Base-by-base conservation (phyloP, 2,888 invertebrate species). In the Autographa gamma region DNA sequence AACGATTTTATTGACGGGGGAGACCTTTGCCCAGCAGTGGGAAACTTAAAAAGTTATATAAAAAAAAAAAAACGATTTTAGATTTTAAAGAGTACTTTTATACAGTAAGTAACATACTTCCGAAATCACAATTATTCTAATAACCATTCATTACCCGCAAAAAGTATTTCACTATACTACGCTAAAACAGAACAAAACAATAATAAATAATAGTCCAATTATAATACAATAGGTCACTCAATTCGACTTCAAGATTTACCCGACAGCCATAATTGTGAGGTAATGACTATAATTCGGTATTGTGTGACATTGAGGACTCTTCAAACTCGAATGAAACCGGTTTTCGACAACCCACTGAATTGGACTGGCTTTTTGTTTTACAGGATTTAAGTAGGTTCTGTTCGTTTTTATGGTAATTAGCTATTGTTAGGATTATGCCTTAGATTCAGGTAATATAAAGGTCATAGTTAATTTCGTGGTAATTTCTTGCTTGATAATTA, bases 261-360 rank as follows among this genome's bases (percentile, higher is more conserved):
- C 77, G 69, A 74, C 81, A 81, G 66, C 72, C 67, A 66, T 85
- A 85, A 86, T 86, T 85, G 80, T 75, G 38, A 71, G 62, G 76
- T 64, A 79, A 82, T 70, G 73, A 81, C 81, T 80, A 80, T 82
- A 83, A 86, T 84, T 80, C 71, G 34, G 73, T 80, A 83, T 86
- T 84, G 78, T 82, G 60, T 66, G 65, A 69, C 63, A 69, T 80
- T 74, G 62, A 80, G 77, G 69, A 71, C 73, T 71, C 75, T 81
- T 52, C 19, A 52, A 80, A 76, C 60, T 79, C 69, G 66, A 74
- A 67, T 74, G 71, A 71, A 71, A 68, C 79, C 59, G 67, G 58
- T 81, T 73, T 48, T 70, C 59, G 58, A 60, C 60, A 64, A 60
- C 71, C 73, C 66, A 67, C n/a, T 77, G 43, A 60, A 72, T 77